Evolutionary conservation across 92 coral and sea anemone species (phyloP).

Genomic region (Paragorgia papillata): DNA sequence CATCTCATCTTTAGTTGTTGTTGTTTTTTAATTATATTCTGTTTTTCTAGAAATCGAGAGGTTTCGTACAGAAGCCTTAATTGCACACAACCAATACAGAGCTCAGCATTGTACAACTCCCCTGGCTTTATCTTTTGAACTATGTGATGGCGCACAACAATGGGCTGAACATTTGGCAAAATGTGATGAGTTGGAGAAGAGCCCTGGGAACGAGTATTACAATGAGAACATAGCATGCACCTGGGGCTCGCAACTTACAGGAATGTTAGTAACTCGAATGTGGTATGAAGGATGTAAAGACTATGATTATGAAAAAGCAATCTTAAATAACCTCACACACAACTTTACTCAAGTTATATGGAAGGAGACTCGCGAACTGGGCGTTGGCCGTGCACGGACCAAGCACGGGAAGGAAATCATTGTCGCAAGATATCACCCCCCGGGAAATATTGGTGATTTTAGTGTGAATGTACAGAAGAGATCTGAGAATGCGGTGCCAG

Average conservation of each 20-base stretch:
- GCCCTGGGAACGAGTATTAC: conserved; percentile 54
- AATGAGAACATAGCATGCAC: conserved; percentile 80
- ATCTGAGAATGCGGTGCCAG: conserved; percentile 32
- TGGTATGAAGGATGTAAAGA: conserved; percentile 92
- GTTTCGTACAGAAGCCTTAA: conserved; percentile 90
- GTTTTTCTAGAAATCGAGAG: conserved; percentile 73
- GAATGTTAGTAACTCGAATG: conserved; percentile 79
- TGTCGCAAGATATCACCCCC: conserved; percentile 90
- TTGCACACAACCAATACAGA: conserved; percentile 90
- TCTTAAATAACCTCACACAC: conserved; percentile 75
- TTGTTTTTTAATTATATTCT: too few species aligned
- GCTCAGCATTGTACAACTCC: conserved; percentile 94
- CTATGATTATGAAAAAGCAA: conserved; percentile 68
- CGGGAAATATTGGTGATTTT: conserved; percentile 68
- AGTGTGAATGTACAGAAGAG: conserved; percentile 63
- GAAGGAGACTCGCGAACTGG: conserved; percentile 88
- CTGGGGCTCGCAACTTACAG: conserved; percentile 96
- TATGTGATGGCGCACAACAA: conserved; percentile 91
- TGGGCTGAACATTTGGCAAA: conserved; percentile 97
- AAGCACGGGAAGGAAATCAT: conserved; percentile 85
- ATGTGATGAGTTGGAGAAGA: conserved; percentile 66
- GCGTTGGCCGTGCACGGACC: conserved; percentile 84
- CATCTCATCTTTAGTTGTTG: too few species aligned
- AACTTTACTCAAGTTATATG: conserved; percentile 94
- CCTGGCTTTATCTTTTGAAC: conserved; percentile 73